A percentile compares a stretch with the other conserved stretches of the same genome.
Evolutionary conservation across 2,888 invertebrate genomes (phyloP).

Genomic region (Caenorhabditis sp.): DNA sequence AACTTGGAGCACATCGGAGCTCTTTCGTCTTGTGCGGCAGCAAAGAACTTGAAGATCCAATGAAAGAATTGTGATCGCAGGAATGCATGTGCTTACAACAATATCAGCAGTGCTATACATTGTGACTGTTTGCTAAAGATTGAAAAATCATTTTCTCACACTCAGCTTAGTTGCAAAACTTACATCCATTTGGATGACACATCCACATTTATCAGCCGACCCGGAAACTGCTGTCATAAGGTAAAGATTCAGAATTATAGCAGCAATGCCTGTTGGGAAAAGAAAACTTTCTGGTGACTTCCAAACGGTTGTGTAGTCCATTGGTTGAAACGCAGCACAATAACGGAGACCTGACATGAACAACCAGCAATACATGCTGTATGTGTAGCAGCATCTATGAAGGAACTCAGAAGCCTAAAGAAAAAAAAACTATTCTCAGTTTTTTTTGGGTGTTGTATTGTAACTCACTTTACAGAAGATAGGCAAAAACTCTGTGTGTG

Average conservation of each 20-base stretch:
- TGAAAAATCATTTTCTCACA: neutral
- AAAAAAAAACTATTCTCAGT: neutral
- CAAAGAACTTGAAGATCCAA: conserved; percentile 61
- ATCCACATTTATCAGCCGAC: conserved; percentile 21
- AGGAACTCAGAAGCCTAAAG: conserved; percentile 53
- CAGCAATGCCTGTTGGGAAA: conserved; percentile 25
- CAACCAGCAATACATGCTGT: conserved; percentile 65
- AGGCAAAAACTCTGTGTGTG: conserved; percentile 17
- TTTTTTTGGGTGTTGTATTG: neutral
- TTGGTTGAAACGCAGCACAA: conserved; percentile 50
- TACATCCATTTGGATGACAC: conserved; percentile 43
- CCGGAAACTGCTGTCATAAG: conserved; percentile 39
- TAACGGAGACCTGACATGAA: conserved; percentile 63
- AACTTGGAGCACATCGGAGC: conserved; percentile 62
- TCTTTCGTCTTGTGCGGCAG: conserved; percentile 44
- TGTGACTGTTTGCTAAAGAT: conserved; percentile 29
- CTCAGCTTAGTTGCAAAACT: neutral
- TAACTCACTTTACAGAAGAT: conserved; percentile 51
- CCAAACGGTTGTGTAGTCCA: conserved; percentile 48
- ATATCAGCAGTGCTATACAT: conserved; percentile 50
- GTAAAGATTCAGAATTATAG: conserved; percentile 47
- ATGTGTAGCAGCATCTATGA: conserved; percentile 54
- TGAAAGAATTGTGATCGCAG: conserved; percentile 42
- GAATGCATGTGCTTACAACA: conserved; percentile 51
- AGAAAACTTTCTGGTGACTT: conserved; percentile 41